phyloP scores from a whole-genome alignment of 2,797 vertebrate genomes.

The Sebastes ruberrimus region DNA sequence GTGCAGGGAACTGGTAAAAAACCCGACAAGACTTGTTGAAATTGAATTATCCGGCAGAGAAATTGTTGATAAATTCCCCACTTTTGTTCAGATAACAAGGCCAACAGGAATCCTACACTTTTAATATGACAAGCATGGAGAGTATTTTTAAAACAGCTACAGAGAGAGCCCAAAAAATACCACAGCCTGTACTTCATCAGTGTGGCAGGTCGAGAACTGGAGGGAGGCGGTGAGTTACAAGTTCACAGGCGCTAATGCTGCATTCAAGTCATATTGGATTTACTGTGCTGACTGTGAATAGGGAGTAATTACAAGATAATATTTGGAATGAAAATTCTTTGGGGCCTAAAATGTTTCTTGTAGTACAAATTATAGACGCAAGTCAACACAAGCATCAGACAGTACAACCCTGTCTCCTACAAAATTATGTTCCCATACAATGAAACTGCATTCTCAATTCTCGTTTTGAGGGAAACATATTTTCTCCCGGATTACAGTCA shows the following conservation, averaged over 20 bases:
- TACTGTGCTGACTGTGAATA: background rate
- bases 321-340: background rate
- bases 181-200: background rate
- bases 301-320: background rate
- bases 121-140: background rate
- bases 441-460: no score
- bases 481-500: no score
- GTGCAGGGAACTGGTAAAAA: background rate
- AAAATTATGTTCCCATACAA: no score
- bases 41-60: background rate
- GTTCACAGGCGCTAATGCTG: slow-evolving; percentile 4
- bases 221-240: background rate
- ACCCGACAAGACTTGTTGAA: background rate
- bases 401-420: background rate
- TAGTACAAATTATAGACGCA: background rate
- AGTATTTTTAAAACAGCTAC: background rate
- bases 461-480: no score
- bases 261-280: slow-evolving; percentile 5
- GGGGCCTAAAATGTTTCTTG: background rate
- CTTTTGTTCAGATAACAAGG: background rate
- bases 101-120: background rate
- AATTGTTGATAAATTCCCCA: background rate
- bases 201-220: background rate
- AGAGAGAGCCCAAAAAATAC: background rate
- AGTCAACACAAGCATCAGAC: background rate